Evolutionary conservation across 2,797 vertebrate genomes (phyloP).

Genomic region (Brachymystax lenok): DNA sequence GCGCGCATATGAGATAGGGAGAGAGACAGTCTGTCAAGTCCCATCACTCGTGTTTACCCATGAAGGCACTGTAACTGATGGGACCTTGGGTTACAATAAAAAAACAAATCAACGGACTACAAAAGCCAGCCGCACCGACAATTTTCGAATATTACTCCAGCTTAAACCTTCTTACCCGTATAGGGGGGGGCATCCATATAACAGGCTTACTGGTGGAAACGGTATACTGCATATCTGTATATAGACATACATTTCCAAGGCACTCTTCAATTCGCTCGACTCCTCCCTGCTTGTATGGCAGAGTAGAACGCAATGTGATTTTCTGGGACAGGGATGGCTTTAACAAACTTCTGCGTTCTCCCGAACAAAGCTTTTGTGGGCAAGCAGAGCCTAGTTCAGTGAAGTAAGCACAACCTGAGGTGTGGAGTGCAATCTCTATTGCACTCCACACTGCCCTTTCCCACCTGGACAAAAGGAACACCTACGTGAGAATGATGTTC

Average conservation of each 20-base stretch:
- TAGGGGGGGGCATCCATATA: conserved; percentile 57
- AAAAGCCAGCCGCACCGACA: conserved; percentile 42
- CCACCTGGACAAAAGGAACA: too few relatives aligned
- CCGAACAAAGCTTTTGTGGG: conserved; percentile 51
- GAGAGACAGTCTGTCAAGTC: neutral
- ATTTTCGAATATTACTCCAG: conserved; percentile 39
- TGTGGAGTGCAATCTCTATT: too few relatives aligned
- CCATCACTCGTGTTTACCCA: neutral
- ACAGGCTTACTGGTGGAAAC: conserved; percentile 59
- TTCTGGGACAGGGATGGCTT: conserved; percentile 33
- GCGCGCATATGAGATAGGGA: neutral
- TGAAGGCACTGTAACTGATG: conserved; percentile 1
- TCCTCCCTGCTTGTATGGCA: conserved; percentile 43
- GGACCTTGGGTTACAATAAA: conserved; percentile 15
- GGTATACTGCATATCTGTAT: conserved; percentile 43
- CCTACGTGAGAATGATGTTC: too few relatives aligned
- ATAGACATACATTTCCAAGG: conserved; percentile 42
- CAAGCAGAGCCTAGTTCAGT: conserved; percentile 17
- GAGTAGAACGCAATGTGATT: conserved; percentile 52
- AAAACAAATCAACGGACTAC: conserved; percentile 48
- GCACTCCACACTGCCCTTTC: too few relatives aligned
- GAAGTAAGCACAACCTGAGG: neutral
- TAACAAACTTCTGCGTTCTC: conserved; percentile 36
- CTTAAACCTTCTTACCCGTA: conserved; percentile 49
- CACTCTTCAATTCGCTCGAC: conserved; percentile 47